Evolutionary conservation across 2,797 vertebrate species (phyloP).

Genomic region (Bufotes viridis): DNA sequence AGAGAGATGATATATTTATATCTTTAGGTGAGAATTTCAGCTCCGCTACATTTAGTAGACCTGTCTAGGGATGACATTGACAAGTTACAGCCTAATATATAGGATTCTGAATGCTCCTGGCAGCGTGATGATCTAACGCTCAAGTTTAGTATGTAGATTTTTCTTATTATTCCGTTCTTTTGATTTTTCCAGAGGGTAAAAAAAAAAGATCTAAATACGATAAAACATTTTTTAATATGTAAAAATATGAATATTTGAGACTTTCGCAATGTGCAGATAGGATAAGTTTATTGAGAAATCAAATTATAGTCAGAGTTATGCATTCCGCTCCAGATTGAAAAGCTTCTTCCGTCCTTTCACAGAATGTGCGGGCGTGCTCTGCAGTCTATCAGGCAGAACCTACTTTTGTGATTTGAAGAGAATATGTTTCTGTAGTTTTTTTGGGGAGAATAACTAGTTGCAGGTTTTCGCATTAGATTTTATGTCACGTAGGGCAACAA

Average conservation of each 20-base stretch:
- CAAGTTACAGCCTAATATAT: neutral
- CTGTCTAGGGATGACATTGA: neutral
- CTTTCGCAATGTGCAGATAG: neutral
- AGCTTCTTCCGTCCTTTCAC: neutral
- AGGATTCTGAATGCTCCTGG: neutral
- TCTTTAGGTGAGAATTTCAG: no score
- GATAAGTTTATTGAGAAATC: constrained; percentile 13
- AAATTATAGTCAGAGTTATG: constrained; percentile 29
- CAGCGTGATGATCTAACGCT: neutral
- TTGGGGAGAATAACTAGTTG: no score
- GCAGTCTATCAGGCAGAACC: neutral
- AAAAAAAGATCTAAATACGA: neutral
- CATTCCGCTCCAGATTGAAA: constrained; percentile 23
- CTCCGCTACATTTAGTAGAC: no score
- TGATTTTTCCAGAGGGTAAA: neutral
- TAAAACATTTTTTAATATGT: constrained; percentile 21
- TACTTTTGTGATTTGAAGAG: neutral
- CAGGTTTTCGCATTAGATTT: neutral
- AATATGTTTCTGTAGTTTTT: neutral
- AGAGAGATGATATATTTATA: no score
- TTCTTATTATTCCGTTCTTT: neutral
- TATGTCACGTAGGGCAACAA: neutral
- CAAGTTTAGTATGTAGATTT: neutral
- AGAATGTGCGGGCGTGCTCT: neutral
- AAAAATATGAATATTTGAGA: constrained; percentile 4